Percentiles rank a stretch among this genome's conserved stretches.
phyloP scores from a whole-genome alignment of 2,113 vertebrate genomes.

The Cavia aperea region DNA sequence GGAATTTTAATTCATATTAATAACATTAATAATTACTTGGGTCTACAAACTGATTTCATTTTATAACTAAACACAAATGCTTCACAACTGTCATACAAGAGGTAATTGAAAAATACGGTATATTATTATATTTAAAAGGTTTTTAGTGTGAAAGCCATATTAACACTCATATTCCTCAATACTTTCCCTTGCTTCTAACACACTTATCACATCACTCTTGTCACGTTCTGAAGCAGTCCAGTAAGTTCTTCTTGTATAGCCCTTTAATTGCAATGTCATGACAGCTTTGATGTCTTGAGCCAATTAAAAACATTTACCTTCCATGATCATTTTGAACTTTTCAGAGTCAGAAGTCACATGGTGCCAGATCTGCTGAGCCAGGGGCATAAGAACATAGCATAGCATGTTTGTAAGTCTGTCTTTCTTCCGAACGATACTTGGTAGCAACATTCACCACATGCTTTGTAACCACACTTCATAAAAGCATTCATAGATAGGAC shows the following conservation, averaged over 20 bases:
- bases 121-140: neutral
- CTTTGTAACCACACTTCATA: neutral
- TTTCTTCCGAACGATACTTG: neutral
- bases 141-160: neutral
- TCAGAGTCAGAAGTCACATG: neutral
- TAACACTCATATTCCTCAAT: neutral
- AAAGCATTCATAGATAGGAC: neutral
- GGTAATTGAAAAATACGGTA: neutral
- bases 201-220: neutral
- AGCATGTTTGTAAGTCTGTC: neutral
- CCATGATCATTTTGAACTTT: neutral
- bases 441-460: neutral
- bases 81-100: neutral
- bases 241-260: neutral
- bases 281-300: neutral
- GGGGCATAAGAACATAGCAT: neutral
- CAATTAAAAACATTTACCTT: neutral
- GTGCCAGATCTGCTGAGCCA: neutral
- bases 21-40: neutral
- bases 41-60: neutral
- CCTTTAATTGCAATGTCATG: neutral
- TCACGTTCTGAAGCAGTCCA: neutral
- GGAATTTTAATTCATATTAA: neutral
- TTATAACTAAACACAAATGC: neutral
- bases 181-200: neutral